Conservation (phyloP, 2,113 vertebrate genomes). For the Thryonomys swinderianus region DNA sequence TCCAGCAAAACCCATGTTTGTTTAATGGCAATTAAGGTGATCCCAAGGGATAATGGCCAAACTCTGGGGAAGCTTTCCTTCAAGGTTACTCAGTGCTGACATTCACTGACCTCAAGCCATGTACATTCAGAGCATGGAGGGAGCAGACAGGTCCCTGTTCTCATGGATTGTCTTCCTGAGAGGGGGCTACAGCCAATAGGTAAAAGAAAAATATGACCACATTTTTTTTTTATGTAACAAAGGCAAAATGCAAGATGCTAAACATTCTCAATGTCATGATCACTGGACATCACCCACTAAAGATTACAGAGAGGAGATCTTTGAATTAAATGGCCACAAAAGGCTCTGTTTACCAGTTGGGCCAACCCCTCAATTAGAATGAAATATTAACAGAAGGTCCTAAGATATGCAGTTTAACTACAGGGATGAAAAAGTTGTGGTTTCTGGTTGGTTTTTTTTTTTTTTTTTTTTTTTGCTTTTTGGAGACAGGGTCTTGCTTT, state of each 20-base stretch:
- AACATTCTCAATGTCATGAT: neutral
- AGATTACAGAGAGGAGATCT: neutral
- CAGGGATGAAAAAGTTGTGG: neutral
- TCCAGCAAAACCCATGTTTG: neutral
- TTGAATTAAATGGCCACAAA: neutral
- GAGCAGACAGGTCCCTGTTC: neutral
- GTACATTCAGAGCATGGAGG: neutral
- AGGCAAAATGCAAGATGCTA: neutral
- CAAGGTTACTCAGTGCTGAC: neutral
- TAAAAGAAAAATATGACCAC: neutral
- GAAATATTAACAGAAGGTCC: neutral
- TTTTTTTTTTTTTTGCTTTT: no score
- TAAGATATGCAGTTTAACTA: neutral
- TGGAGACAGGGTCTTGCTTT: no score
- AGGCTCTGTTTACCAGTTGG: neutral
- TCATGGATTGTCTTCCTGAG: neutral
- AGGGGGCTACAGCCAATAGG: neutral
- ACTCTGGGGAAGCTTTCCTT: neutral
- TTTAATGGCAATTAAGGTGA: neutral
- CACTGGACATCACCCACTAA: neutral
- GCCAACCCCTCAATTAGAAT: neutral
- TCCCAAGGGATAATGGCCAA: neutral
- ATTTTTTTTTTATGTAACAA: neutral
- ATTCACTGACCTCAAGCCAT: neutral
- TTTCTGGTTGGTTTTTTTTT: no score